These are phyloP conservation scores for Hestina assimilis DNA, from an alignment of 1,140 invertebrate genomes.

Conservation along the genomic window DNA sequence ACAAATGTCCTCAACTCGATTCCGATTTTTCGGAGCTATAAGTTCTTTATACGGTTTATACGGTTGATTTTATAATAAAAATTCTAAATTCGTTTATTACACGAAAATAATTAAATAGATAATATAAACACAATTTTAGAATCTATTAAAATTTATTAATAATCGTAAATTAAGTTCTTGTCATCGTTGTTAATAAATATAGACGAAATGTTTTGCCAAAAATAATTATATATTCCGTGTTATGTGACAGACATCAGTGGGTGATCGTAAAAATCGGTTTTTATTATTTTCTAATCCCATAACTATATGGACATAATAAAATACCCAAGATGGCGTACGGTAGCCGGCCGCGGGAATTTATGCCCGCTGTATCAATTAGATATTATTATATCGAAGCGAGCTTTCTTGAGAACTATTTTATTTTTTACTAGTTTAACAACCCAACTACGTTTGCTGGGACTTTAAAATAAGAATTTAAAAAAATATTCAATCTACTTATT, in stretches of 20 bases:
- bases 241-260: constrained; percentile 33
- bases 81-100: neutral
- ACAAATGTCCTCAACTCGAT: constrained; percentile 41
- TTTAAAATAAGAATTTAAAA: too few relatives aligned
- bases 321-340: constrained; percentile 32
- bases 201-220: constrained; percentile 20
- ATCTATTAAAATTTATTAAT: constrained; percentile 19
- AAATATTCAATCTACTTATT: too few relatives aligned
- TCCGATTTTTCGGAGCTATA: constrained; percentile 41
- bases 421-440: neutral
- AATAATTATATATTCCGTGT: constrained; percentile 6
- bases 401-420: constrained; percentile 25
- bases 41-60: constrained; percentile 25
- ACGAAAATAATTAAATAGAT: neutral
- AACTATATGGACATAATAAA: constrained; percentile 36
- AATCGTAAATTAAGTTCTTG: constrained; percentile 28
- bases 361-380: constrained; percentile 39
- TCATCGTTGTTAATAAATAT: constrained; percentile 31
- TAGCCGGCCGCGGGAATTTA: constrained; percentile 39
- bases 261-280: constrained; percentile 34
- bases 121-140: constrained; percentile 13
- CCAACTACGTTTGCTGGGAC: neutral
- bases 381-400: constrained; percentile 26
- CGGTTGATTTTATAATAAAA: neutral
- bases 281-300: constrained; percentile 44